Base-by-base conservation (phyloP, 1,140 invertebrate species). In the Drosophila ambigua region DNA sequence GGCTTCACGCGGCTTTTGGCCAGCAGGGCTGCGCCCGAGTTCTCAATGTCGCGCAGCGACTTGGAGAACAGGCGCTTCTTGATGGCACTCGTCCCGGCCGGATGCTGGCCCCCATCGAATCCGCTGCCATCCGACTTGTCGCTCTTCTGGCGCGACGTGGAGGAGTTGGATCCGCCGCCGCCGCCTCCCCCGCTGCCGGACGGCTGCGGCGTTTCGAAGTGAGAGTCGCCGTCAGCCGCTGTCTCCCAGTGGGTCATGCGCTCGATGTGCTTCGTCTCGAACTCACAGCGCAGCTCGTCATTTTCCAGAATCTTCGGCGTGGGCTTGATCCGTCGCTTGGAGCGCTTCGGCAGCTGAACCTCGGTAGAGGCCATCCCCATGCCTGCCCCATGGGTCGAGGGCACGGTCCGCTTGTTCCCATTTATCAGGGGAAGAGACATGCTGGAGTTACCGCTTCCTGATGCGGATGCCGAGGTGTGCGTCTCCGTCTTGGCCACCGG, bases 281-380 rank as follows among this genome's bases (percentile, higher is more conserved):
- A 90, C 45, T 93, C 93, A 45, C 93, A 93, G 57, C 93, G 91
- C 55, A 94, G 74, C 65, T 94, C 93, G 76, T 94, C 92, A 73
- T 94, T 94, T 13, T 93, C 93, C 4, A 94, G 77, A 13, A 94
- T 92, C 81, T 94, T 94, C 4, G 93, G 91, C 15, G 93, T 94
- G 8, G 94, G 93, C 59, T 94, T 94, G 15, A 94, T 94, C 50
- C 93, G 91, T 4, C 94, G 89, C 23, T 93, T 93, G 2, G 92
- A 92, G 5, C 91, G 91, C 49, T 92, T 92, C 1, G 90, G 85
- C 45, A 91, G 53, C 20, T 83, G 74, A 4, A 76, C 13, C 2
- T 66, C 65, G 2, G 39, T 26, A n/a, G 39, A 26, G n/a, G 43
- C 26, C 8, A 24, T n/a, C 3, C 24, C 31, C 11, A 24, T 54